phyloP scores from a whole-genome alignment of 2,888 invertebrate genomes.

The Papilio elwesi region DNA sequence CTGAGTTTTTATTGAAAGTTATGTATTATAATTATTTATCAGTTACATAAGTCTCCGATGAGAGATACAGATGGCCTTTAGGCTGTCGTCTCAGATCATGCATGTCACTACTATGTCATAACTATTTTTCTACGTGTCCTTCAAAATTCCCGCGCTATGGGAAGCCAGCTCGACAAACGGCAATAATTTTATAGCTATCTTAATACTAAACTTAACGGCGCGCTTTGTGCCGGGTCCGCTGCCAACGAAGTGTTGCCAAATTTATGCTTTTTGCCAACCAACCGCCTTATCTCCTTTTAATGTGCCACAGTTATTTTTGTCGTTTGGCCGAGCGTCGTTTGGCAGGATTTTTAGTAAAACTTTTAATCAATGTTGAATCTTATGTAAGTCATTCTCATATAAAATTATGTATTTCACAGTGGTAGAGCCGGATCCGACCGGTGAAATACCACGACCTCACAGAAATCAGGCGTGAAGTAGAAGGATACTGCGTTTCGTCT shows the following conservation, averaged over 20 bases:
- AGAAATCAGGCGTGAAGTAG: too few species aligned
- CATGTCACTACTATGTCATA: too few species aligned
- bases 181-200: constrained; percentile 40
- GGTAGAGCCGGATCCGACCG: neutral
- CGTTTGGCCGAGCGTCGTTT: constrained; percentile 56
- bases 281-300: constrained; percentile 70
- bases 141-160: neutral
- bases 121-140: neutral
- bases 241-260: constrained; percentile 60
- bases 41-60: too few species aligned
- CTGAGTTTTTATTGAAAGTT: too few species aligned
- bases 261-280: constrained; percentile 77
- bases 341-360: constrained; percentile 50
- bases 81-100: too few species aligned
- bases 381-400: neutral
- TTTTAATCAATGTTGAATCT: neutral
- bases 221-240: constrained; percentile 54
- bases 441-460: too few species aligned
- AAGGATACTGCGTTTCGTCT: too few species aligned
- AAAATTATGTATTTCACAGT: neutral
- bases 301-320: constrained; percentile 63
- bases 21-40: too few species aligned
- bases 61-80: too few species aligned
- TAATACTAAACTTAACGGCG: constrained; percentile 43
- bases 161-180: constrained; percentile 21